These are phyloP conservation scores for Antrozous pallidus DNA, from an alignment of 2,797 vertebrate genomes.

Conservation along the genomic window DNA sequence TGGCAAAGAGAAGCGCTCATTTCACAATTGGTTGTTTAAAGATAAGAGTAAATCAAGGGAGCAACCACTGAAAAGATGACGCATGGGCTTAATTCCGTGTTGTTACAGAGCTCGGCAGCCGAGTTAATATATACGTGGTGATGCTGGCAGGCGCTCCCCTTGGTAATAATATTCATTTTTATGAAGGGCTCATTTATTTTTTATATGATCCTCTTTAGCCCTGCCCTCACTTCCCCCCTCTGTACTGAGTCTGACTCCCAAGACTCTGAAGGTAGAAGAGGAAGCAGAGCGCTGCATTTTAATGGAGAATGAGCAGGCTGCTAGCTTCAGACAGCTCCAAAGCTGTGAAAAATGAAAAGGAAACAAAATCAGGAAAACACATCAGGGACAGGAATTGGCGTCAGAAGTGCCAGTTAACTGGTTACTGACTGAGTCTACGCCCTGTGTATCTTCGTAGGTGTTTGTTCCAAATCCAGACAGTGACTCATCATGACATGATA, in stretches of 20 bases:
- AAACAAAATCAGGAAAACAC: not conserved
- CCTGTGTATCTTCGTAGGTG: not conserved
- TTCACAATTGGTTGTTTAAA: conserved; percentile 19
- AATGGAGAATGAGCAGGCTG: not conserved
- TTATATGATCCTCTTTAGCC: conserved; percentile 41
- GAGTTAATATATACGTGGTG: conserved; percentile 7
- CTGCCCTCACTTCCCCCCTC: conserved; percentile 24
- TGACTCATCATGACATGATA: not conserved
- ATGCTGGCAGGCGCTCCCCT: conserved; percentile 56
- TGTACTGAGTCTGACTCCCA: not conserved
- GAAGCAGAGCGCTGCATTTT: not conserved
- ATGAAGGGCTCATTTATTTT: conserved; percentile 59
- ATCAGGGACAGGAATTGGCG: not conserved
- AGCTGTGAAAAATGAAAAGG: not conserved
- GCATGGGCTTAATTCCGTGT: conserved; percentile 20
- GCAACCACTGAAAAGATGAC: not conserved
- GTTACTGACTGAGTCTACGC: not conserved
- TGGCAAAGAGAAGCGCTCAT: not conserved
- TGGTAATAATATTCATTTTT: conserved; percentile 51
- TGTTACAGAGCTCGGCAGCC: conserved; percentile 20
- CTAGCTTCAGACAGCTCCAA: not conserved
- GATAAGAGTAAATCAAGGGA: conserved; percentile 43
- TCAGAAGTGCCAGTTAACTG: not conserved
- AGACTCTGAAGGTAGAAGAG: not conserved
- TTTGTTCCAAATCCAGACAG: conserved; percentile 24